Evolutionary conservation across 53 echinoderm and acorn worm genomes (phyloP), one percentile per base, ranked within the genome.

Genomic region (Henricia sp.): DNA sequence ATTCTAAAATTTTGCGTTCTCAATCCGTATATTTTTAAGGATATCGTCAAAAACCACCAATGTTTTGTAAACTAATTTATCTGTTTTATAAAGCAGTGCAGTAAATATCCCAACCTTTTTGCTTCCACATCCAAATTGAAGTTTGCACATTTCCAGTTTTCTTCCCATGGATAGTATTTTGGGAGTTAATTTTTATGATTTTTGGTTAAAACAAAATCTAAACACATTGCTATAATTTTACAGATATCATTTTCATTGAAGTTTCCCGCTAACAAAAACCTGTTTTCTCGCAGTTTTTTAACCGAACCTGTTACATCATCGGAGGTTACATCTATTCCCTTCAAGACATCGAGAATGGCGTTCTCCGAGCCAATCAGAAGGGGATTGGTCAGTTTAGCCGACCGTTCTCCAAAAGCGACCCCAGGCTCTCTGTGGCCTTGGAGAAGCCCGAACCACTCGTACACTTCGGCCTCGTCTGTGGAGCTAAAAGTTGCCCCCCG

Each of bases 401-500:
- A 29, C 96, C 89, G 5, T 96, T 96, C 83, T 83, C 87, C 26
- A 94, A 82, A 68, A 66, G 17, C n/a, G 96, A 96, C 64, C 94
- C 92, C 9, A 84, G 96, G 11, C 50, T 96, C 30, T 76, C 77
- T 54, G 88, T 96, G 24, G 91, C 93, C 32, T 71, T 96, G 14
- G 69, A 91, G 65, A 74, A 57, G n/a, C 66, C 52, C n/a, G 97
- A 97, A 50, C 94, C 97, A 0, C 83, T 97, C 33, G 88, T 97
- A 21, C 97, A 94, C 64, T 97, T 97, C 84, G 97, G 94, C 10
- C 76, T 97, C 71, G 97, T 97, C 25, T 97, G 97, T 71, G 97
- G 97, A 21, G 94, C 97, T 19, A 97, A 94, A 87, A 97, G 97
- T 69, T 97, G 97, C 46, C 97, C 97, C 0, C 97, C 97, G 0